Conservation (phyloP, 2,888 invertebrate genomes). For the Leptopilina syphax region DNA sequence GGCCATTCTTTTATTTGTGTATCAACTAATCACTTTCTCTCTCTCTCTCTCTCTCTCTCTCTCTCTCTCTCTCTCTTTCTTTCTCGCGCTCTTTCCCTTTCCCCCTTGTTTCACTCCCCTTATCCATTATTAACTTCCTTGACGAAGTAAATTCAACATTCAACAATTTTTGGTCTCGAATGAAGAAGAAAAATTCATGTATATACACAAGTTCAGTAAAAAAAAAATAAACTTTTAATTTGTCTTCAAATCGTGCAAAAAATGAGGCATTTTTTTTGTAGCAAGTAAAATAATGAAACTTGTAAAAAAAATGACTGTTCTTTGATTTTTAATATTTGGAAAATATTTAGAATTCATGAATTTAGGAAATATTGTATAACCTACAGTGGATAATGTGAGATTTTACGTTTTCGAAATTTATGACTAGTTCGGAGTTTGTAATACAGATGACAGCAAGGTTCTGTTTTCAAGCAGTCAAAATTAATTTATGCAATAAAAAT, state of each 20-base stretch:
- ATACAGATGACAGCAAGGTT: constrained; percentile 17
- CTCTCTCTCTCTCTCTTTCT: too few species aligned
- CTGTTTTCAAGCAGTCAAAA: background rate
- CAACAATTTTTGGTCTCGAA: constrained; percentile 42
- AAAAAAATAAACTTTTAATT: constrained; percentile 53
- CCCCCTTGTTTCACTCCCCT: constrained; percentile 55
- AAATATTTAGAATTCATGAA: background rate
- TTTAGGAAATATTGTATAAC: background rate
- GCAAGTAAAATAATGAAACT: background rate
- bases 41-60: too few species aligned
- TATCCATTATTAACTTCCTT: constrained; percentile 59
- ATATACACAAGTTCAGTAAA: constrained; percentile 71
- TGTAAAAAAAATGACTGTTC: background rate
- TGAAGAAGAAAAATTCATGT: constrained; percentile 64
- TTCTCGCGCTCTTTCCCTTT: too few species aligned
- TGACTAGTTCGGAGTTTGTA: background rate
- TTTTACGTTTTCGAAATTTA: background rate
- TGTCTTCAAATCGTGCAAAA: background rate
- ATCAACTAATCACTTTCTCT: constrained; percentile 55
- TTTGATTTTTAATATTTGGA: background rate
- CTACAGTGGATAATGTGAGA: background rate
- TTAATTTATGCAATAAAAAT: constrained; percentile 5
- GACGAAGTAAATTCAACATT: constrained; percentile 31
- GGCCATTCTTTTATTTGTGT: constrained; percentile 66
- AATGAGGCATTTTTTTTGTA: background rate